phyloP scores from a whole-genome alignment of 2,797 vertebrate species.

The Austrolebias charrua region DNA sequence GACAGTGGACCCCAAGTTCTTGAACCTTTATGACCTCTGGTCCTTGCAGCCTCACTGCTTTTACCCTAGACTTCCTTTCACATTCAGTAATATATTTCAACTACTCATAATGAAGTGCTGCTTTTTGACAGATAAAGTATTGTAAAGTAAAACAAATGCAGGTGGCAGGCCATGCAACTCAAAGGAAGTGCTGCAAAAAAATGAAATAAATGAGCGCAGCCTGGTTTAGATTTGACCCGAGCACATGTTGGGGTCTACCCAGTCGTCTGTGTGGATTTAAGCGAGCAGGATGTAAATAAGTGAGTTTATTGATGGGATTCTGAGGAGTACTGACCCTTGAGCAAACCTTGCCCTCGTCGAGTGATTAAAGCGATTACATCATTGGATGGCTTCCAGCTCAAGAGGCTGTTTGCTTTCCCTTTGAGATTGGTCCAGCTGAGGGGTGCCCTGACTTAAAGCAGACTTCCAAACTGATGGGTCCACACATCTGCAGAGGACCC shows the following conservation, averaged over 20 bases:
- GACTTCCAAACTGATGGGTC: slow-evolving; percentile 71
- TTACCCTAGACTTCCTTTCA: not conserved
- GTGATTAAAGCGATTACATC: slow-evolving; percentile 74
- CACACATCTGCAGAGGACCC: slow-evolving; percentile 59
- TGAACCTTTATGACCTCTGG: too few species aligned
- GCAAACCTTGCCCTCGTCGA: slow-evolving; percentile 66
- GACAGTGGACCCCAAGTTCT: too few species aligned
- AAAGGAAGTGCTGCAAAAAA: slow-evolving; percentile 24
- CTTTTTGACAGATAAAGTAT: not conserved
- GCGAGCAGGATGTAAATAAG: slow-evolving; percentile 27
- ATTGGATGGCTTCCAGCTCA: slow-evolving; percentile 51
- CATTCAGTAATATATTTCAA: not conserved
- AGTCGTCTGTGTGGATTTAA: slow-evolving; percentile 14
- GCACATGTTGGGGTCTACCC: slow-evolving; percentile 22
- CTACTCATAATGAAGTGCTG: not conserved
- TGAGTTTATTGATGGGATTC: slow-evolving; percentile 69
- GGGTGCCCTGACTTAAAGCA: slow-evolving; percentile 78
- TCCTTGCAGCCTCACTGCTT: too few species aligned
- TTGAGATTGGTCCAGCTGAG: slow-evolving; percentile 50
- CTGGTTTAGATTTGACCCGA: slow-evolving; percentile 30
- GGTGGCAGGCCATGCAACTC: slow-evolving; percentile 29
- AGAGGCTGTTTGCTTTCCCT: slow-evolving; percentile 78
- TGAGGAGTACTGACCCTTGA: slow-evolving; percentile 73
- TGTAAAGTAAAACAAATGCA: slow-evolving; percentile 33
- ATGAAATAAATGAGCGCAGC: slow-evolving; percentile 20